Conservation (phyloP, 2,113 vertebrate species). For the Anguilla rostrata region DNA sequence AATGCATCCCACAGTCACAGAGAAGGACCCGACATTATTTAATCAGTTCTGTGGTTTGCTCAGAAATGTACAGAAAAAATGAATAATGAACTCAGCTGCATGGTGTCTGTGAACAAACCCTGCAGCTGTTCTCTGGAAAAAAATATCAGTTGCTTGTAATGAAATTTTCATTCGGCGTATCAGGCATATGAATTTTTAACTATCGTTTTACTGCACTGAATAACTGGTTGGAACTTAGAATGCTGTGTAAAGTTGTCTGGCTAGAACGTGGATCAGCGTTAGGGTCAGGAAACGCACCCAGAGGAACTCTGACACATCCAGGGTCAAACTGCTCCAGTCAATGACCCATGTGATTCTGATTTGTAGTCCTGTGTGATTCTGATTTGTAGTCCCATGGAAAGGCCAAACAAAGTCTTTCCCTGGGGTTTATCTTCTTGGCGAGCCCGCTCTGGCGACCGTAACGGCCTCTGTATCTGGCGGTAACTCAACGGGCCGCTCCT, state of each 20-base stretch:
- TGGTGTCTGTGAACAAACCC: no score
- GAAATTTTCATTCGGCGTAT: neutral
- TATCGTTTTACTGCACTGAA: neutral
- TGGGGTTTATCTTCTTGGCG: neutral
- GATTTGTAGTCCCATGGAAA: neutral
- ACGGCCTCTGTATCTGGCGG: neutral
- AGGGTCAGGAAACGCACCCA: no score
- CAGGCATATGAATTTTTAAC: neutral
- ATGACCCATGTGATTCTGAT: neutral
- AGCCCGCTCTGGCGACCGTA: neutral
- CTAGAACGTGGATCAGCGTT: neutral
- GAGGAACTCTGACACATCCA: neutral
- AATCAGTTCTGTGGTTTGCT: neutral
- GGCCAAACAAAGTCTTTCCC: neutral
- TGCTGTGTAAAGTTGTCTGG: neutral
- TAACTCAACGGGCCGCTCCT: neutral
- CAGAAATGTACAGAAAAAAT: neutral
- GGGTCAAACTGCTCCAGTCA: neutral
- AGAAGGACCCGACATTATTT: neutral
- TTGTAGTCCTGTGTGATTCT: neutral
- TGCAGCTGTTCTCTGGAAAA: neutral
- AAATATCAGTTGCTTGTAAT: neutral
- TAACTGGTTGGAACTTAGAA: neutral
- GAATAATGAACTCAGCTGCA: no score
- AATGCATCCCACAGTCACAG: neutral